Conservation (phyloP, 2,888 invertebrate genomes). For the Ectemnius lituratus region DNA sequence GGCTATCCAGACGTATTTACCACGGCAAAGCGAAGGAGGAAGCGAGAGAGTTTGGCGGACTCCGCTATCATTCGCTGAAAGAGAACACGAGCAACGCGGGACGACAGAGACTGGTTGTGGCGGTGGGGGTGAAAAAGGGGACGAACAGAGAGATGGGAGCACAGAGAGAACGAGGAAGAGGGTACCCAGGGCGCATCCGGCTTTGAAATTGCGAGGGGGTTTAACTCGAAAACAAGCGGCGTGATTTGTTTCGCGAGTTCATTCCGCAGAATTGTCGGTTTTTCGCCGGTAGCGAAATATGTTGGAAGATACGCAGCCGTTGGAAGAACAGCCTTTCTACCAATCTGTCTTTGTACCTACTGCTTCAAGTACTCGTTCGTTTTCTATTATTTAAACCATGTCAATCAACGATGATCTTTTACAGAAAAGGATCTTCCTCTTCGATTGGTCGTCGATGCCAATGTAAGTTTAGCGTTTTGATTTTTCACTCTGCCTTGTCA, state of each 20-base stretch:
- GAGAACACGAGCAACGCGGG: slow-evolving; percentile 39
- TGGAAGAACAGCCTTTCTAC: background rate
- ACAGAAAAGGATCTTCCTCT: background rate
- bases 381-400: too few relatives aligned
- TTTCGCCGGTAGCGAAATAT: slow-evolving; percentile 29
- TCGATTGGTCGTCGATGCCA: background rate
- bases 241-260: slow-evolving; percentile 43
- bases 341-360: background rate
- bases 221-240: slow-evolving; percentile 49
- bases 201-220: slow-evolving; percentile 49
- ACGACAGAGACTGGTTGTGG: background rate
- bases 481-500: too few relatives aligned
- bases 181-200: slow-evolving; percentile 34
- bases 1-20: slow-evolving; percentile 29
- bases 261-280: slow-evolving; percentile 30
- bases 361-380: background rate
- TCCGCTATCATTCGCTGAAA: slow-evolving; percentile 36
- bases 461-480: too few relatives aligned
- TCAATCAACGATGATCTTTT: too few relatives aligned
- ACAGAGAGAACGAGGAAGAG: slow-evolving; percentile 3
- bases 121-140: background rate
- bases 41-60: slow-evolving; percentile 21
- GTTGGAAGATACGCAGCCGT: slow-evolving; percentile 16
- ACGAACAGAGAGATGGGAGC: slow-evolving; percentile 6
- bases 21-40: slow-evolving; percentile 37